These are phyloP conservation scores for Acridotheres tristis DNA, from an alignment of 2,797 vertebrate genomes.

Conservation along the genomic window DNA sequence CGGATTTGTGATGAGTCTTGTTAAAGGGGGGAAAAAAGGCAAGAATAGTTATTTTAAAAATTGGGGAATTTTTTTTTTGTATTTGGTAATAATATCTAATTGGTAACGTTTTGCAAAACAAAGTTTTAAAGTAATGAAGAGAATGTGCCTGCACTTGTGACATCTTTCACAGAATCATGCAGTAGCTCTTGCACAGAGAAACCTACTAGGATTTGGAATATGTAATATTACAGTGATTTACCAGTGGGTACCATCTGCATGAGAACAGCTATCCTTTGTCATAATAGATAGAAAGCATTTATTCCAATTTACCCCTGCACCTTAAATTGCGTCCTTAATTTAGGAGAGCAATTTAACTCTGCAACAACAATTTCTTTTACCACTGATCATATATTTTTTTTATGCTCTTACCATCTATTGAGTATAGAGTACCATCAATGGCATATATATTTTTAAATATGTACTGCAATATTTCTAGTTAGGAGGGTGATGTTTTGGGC, in stretches of 20 bases:
- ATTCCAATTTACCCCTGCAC: background rate
- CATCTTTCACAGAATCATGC: background rate
- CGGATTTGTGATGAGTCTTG: background rate
- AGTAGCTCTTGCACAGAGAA: background rate
- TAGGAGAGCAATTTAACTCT: background rate
- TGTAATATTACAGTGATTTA: background rate
- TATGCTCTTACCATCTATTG: background rate
- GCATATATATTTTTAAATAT: background rate
- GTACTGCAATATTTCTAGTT: background rate
- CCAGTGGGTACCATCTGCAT: background rate
- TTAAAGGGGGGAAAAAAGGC: background rate
- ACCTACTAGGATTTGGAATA: background rate
- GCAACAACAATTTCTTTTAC: background rate
- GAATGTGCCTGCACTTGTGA: background rate
- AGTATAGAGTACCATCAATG: background rate
- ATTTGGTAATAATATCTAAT: background rate
- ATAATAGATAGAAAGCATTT: background rate
- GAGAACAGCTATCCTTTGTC: background rate
- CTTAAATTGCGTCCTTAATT: background rate
- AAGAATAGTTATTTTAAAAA: background rate
- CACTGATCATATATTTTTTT: background rate
- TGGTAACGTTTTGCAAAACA: background rate
- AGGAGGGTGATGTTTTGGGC: background rate
- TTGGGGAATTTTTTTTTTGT: fast-evolving
- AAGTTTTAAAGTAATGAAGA: background rate